These are phyloP conservation scores for Philopedon plagiatum DNA, from an alignment of 2,888 invertebrate genomes.

Conservation along the genomic window DNA sequence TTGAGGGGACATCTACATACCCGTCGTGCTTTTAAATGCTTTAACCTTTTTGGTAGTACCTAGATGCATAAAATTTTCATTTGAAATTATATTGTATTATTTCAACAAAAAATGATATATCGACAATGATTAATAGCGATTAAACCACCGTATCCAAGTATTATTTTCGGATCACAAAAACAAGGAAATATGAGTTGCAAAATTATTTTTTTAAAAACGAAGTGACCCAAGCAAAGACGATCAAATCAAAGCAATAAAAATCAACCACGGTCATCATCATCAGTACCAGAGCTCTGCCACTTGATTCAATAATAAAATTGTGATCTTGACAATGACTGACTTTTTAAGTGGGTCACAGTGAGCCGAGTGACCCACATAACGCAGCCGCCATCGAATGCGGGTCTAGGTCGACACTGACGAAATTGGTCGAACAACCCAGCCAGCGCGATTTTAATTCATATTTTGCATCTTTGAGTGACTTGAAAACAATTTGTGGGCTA, in stretches of 20 bases:
- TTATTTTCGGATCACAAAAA: too few relatives aligned
- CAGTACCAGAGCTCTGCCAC: conserved; percentile 23
- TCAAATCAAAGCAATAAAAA: conserved; percentile 13
- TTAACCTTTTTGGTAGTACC: too few relatives aligned
- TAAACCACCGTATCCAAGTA: too few relatives aligned
- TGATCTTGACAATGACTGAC: conserved; percentile 51
- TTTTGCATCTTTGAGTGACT: neutral
- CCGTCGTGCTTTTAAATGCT: too few relatives aligned
- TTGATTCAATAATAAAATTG: conserved; percentile 47
- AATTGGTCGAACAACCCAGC: conserved; percentile 35
- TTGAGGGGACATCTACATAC: neutral
- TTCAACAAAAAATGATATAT: too few relatives aligned
- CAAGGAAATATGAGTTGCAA: too few relatives aligned
- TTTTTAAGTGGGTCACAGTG: conserved; percentile 47
- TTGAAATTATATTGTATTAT: too few relatives aligned
- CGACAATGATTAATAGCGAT: too few relatives aligned
- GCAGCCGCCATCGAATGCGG: conserved; percentile 46
- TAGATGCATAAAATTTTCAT: too few relatives aligned
- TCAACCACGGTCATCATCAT: conserved; percentile 30
- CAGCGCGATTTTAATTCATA: conserved; percentile 7
- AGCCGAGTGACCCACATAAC: conserved; percentile 37
- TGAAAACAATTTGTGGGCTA: neutral
- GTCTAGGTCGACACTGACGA: conserved; percentile 47
- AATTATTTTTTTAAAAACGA: too few relatives aligned
- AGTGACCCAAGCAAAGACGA: too few relatives aligned